phyloP scores from a whole-genome alignment of 2,797 vertebrate genomes.

The Gallinago solitaria region DNA sequence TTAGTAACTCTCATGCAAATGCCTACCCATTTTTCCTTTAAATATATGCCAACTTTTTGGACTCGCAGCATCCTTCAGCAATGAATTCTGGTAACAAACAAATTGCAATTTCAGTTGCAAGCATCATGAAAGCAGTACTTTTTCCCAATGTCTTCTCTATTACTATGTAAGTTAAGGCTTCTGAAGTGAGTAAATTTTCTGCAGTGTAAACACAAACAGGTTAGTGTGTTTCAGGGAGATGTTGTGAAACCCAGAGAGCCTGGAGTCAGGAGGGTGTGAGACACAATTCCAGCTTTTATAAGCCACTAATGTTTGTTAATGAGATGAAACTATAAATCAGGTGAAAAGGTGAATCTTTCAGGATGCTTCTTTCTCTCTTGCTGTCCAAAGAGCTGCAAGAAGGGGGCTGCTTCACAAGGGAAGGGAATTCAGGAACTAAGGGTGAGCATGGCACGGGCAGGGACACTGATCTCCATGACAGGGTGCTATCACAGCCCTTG shows the following conservation, averaged over 20 bases:
- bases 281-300: neutral
- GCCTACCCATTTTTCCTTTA: neutral
- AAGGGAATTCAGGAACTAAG: neutral
- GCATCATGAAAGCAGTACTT: neutral
- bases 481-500: fast-evolving
- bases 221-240: neutral
- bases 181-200: neutral
- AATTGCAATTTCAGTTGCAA: neutral
- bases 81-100: neutral
- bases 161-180: neutral
- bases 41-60: neutral
- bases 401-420: neutral
- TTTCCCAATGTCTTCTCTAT: neutral
- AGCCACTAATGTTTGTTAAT: neutral
- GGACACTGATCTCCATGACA: neutral
- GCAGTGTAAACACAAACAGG: neutral
- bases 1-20: neutral
- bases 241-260: neutral
- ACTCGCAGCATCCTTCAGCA: neutral
- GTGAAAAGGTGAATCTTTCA: neutral
- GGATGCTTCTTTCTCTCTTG: neutral
- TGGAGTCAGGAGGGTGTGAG: neutral
- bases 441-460: neutral
- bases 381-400: neutral
- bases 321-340: neutral